Evolutionary conservation across 2,888 invertebrate genomes (phyloP).

Genomic region (Tuta absoluta): DNA sequence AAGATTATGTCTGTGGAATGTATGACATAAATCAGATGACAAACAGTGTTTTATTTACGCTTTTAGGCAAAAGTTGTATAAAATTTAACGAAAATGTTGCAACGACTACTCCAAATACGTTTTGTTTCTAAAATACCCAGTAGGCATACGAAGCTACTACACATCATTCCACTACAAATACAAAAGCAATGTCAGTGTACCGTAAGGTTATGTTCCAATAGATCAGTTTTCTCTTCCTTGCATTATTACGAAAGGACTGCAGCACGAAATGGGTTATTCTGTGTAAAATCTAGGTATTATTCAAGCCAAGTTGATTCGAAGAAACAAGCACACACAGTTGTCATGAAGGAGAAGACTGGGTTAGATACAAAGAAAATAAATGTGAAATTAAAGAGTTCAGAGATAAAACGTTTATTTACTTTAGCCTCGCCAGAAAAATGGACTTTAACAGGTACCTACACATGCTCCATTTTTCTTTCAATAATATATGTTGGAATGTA

Average conservation of each 20-base stretch:
- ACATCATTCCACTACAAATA: slow-evolving; percentile 48
- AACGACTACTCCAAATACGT: slow-evolving; percentile 59
- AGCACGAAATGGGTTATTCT: slow-evolving; percentile 52
- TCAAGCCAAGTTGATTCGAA: slow-evolving; percentile 68
- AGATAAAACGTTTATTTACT: slow-evolving; percentile 78
- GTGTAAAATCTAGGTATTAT: slow-evolving; percentile 58
- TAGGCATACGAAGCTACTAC: slow-evolving; percentile 56
- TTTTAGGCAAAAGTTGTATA: slow-evolving; percentile 21
- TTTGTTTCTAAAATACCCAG: slow-evolving; percentile 62
- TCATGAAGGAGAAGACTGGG: slow-evolving; percentile 50
- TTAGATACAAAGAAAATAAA: slow-evolving; percentile 65
- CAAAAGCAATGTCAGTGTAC: slow-evolving; percentile 61
- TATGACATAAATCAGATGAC: slow-evolving; percentile 25
- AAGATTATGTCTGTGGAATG: too few species aligned
- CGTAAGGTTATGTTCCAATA: slow-evolving; percentile 65
- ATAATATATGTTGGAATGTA: not conserved
- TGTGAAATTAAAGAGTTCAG: slow-evolving; percentile 77
- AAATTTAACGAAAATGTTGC: slow-evolving; percentile 57
- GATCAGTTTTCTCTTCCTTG: slow-evolving; percentile 55
- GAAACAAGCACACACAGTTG: slow-evolving; percentile 55
- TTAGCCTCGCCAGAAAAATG: slow-evolving; percentile 84
- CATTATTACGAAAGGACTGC: slow-evolving; percentile 63
- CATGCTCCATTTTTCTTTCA: not conserved
- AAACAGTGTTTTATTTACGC: slow-evolving; percentile 30
- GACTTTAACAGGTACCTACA: slow-evolving; percentile 77